Evolutionary conservation across 2,113 vertebrate genomes (phyloP).

Genomic region (Hypomesus transpacificus): DNA sequence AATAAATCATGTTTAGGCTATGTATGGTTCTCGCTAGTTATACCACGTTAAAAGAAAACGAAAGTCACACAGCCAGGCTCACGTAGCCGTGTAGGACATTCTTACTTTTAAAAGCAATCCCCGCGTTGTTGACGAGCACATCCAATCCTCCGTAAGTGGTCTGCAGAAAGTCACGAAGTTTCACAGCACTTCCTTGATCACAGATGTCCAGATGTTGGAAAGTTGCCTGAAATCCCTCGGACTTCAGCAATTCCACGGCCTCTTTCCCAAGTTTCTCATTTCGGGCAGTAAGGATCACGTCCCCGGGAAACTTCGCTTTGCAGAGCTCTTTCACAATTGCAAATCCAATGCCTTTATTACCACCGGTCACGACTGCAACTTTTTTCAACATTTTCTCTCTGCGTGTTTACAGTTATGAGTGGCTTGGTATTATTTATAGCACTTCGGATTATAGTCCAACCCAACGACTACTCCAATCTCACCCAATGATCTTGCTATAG

Average conservation of each 20-base stretch:
- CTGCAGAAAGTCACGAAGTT: conserved; percentile 36
- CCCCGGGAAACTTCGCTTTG: conserved; percentile 42
- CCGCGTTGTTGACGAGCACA: conserved; percentile 58
- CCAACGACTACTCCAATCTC: too few species aligned
- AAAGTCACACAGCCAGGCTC: too few species aligned
- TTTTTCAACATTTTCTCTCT: conserved; percentile 33
- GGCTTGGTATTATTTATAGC: too few species aligned
- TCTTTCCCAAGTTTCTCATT: conserved; percentile 51
- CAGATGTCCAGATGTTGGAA: conserved; percentile 53
- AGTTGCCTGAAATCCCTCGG: conserved; percentile 33
- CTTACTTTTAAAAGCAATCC: conserved; percentile 53
- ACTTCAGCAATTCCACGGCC: conserved; percentile 30
- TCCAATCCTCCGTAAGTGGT: conserved; percentile 55
- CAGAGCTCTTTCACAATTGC: conserved; percentile 47
- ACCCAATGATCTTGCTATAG: too few species aligned
- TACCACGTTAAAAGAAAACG: too few species aligned
- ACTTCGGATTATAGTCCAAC: too few species aligned
- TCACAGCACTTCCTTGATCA: conserved; percentile 36
- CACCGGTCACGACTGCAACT: conserved; percentile 58
- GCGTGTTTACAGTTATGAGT: too few species aligned
- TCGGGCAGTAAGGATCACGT: conserved; percentile 51
- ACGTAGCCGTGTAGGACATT: too few species aligned
- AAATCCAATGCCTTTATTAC: conserved; percentile 58
- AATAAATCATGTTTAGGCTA: too few species aligned
- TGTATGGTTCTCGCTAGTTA: too few species aligned